phyloP scores from a whole-genome alignment of 2,888 invertebrate genomes.

The Lissonota sp. region DNA sequence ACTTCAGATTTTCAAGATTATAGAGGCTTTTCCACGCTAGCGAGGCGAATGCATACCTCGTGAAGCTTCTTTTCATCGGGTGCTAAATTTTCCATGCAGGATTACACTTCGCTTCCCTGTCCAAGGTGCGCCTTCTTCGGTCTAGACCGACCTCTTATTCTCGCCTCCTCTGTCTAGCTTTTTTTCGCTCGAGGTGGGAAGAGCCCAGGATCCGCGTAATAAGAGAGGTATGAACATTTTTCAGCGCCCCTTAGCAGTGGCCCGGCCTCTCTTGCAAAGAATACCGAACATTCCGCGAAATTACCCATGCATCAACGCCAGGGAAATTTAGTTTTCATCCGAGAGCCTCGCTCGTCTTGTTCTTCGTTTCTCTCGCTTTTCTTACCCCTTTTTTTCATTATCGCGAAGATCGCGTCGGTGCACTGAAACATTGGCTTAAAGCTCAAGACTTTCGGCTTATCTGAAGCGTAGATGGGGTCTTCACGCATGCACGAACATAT shows the following conservation, averaged over 20 bases:
- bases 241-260: constrained; percentile 51
- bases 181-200: constrained; percentile 18
- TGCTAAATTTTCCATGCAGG: constrained; percentile 65
- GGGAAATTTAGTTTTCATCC: constrained; percentile 51
- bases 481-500: background rate
- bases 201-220: constrained; percentile 54
- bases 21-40: constrained; percentile 55
- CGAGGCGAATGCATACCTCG: constrained; percentile 40
- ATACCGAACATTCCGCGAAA: constrained; percentile 68
- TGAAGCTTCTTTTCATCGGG: constrained; percentile 59
- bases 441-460: constrained; percentile 28
- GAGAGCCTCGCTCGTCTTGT: constrained; percentile 20
- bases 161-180: constrained; percentile 32
- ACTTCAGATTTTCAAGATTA: constrained; percentile 61
- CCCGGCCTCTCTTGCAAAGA: constrained; percentile 40
- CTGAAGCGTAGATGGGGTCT: constrained; percentile 22
- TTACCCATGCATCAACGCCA: constrained; percentile 66
- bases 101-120: constrained; percentile 45
- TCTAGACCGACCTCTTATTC: constrained; percentile 48
- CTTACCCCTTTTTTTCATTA: constrained; percentile 31
- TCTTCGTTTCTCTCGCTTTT: background rate
- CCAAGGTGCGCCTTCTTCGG: constrained; percentile 13
- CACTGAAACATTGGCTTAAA: background rate
- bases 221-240: constrained; percentile 64
- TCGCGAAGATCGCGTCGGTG: constrained; percentile 25